Evolutionary conservation across 1,140 invertebrate species (phyloP), one percentile per base, ranked within the genome.

Genomic region (Camponotus pennsylvanicus): DNA sequence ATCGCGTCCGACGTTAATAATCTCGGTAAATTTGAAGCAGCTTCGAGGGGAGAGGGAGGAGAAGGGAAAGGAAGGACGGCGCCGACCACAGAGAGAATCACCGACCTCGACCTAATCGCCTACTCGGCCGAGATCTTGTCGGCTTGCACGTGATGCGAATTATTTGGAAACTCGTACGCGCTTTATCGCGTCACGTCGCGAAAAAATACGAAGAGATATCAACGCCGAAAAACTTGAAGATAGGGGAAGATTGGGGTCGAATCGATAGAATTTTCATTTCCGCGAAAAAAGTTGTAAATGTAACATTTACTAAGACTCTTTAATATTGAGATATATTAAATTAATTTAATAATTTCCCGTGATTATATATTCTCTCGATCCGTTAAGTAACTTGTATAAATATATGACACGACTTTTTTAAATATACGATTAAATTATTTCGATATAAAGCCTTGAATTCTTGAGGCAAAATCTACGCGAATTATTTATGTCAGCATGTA

Each of bases 71-170:
- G 18, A 34, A 69, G 13, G 8, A 4, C 37, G 66, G 9, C 55
- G 45, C 15, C 77, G 32, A 49, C 76, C 32, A 2, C 45, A 40
- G 61, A 52, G 34, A 76, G 59, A 73, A 86, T 82, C 76, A 66
- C 55, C 88, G 88, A 75, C 88, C 77, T 89, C 87, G 84, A 89
- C 78, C 84, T 71, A 69, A 86, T 86, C 87, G 45, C n/a, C n/a
- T 40, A 78, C 61, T 59, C 15, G 21, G 67, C 79, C 73, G 63
- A 75, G 45, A 49, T 77, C 57, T 87, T 63, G 27, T 83, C 69
- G 69, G n/a, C 52, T 79, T 32, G 40, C 13, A 59, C 40, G 64
- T 45, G 69, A 13, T 55, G 34, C 55, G 82, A 86, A 80, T 80
- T 57, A 80, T 63, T 86, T 18, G 34, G 32, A 1, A 45, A 18